Evolutionary conservation across 2,113 vertebrate genomes (phyloP).

Genomic region (Tenrec ecaudatus): DNA sequence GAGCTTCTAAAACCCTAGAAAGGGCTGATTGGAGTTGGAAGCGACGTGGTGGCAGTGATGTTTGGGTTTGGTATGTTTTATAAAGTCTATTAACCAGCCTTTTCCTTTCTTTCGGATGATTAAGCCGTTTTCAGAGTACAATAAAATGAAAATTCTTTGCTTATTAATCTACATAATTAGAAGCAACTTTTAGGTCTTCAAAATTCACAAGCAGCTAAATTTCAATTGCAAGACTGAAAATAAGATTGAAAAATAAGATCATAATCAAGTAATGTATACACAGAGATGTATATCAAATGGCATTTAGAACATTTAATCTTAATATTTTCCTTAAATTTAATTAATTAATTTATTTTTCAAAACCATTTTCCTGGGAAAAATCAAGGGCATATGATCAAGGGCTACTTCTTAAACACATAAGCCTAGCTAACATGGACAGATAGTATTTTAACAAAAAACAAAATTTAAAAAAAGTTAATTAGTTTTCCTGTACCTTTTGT

Average conservation of each 20-base stretch:
- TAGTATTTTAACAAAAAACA: background rate
- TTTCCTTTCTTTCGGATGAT: slow-evolving; percentile 35
- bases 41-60: too few relatives aligned
- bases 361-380: too few relatives aligned
- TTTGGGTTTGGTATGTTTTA: background rate
- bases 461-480: slow-evolving; percentile 1
- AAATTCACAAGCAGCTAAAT: slow-evolving; percentile 62
- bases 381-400: background rate
- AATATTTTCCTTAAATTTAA: background rate
- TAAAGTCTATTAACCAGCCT: slow-evolving; percentile 29
- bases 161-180: slow-evolving; percentile 58
- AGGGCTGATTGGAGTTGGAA: too few relatives aligned
- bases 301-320: background rate
- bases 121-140: slow-evolving; percentile 62
- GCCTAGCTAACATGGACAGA: background rate
- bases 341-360: too few relatives aligned
- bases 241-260: slow-evolving; percentile 22
- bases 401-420: background rate
- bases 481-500: slow-evolving; percentile 26
- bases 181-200: slow-evolving; percentile 30
- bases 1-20: too few relatives aligned
- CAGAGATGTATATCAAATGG: background rate
- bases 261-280: background rate
- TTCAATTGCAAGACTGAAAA: slow-evolving; percentile 28
- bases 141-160: slow-evolving; percentile 59